phyloP scores from a whole-genome alignment of 64 coral and sea anemone species.

The Pachyseris speciosa region DNA sequence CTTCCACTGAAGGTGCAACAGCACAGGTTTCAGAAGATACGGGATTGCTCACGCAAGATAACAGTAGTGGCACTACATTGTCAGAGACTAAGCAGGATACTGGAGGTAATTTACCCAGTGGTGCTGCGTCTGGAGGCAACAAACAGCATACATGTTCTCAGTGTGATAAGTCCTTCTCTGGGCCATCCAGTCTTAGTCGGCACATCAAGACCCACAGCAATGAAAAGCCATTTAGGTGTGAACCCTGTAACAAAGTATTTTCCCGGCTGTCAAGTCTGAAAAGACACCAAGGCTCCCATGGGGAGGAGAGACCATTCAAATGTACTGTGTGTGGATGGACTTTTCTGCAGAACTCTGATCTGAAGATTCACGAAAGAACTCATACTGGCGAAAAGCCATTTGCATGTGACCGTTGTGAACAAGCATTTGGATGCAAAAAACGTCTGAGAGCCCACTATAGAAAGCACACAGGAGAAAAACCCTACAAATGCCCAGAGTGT shows the following conservation, averaged over 20 bases:
- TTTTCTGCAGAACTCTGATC: constrained; percentile 25
- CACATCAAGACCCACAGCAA: constrained; percentile 49
- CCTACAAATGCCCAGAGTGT: constrained; percentile 35
- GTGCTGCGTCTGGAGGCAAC: neutral
- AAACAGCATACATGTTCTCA: constrained; percentile 3
- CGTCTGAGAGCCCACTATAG: constrained; percentile 7
- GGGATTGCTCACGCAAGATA: neutral
- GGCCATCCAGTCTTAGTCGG: neutral
- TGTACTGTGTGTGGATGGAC: constrained; percentile 26
- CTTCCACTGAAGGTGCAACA: neutral
- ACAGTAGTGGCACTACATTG: neutral
- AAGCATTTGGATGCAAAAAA: constrained; percentile 32
- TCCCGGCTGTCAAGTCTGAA: neutral
- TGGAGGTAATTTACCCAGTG: neutral
- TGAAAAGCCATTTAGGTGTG: constrained; percentile 13
- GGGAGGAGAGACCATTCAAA: constrained; percentile 36
- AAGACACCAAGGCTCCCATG: constrained; percentile 24
- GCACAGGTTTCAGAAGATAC: neutral
- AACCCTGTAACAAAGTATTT: constrained; percentile 7
- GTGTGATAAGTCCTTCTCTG: constrained; percentile 27
- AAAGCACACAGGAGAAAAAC: constrained; percentile 53
- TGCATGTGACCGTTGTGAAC: constrained; percentile 28
- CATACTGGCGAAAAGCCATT: constrained; percentile 65
- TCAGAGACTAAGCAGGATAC: neutral
- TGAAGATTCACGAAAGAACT: constrained; percentile 52